Base-by-base conservation (phyloP, 2,113 vertebrate genomes). In the Thunnus thynnus region DNA sequence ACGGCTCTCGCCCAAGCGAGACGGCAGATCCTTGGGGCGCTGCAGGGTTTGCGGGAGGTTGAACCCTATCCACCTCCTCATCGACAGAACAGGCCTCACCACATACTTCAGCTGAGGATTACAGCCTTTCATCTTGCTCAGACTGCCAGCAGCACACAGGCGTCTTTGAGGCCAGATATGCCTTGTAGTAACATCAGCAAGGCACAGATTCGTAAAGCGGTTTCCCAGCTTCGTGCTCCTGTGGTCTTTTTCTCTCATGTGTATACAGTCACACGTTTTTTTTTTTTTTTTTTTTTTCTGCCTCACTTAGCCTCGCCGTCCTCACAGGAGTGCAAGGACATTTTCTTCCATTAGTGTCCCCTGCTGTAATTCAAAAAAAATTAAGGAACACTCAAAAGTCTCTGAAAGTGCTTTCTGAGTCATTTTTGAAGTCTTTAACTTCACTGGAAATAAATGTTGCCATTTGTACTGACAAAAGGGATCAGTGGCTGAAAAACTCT, bases 41-140 rank as follows among this genome's bases (percentile, higher is more conserved):
- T 71, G 64, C 47, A 58, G 18, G 30, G 69, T 76, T 77, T 70
- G 78, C 44, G 22, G 85, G 68, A 61, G 72, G 74, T 79, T 82
- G 80, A 64, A 61, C 68, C 73, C 57, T 71, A 56, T 71, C 86
- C 81, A 60, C 84, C 73, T 90, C 88, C 75, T 87, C 86, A 60
- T 85, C 74, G 51, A 65, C 80, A 80, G 66, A 82, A 58, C 84
- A 82, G 88, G 36, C 82, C 72, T 71, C 7, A 44, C 82, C 62
- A 3, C 88, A 86, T 78, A 82, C 87, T 92, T 86, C 78, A 87
- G 67, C 60, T 3, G 66, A 74, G 85, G 87, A 92, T 91, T 88
- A 91, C 66, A 57, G 86, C 60, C 87, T 92, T 92, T 93, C 88
- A 91, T 94, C 68, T 78, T 5, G 50, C 86, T 41, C 84, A 80